Evolutionary conservation across 2,797 vertebrate species (phyloP), one percentile per base, ranked within the genome.

Genomic region (Fistularia commersonii): DNA sequence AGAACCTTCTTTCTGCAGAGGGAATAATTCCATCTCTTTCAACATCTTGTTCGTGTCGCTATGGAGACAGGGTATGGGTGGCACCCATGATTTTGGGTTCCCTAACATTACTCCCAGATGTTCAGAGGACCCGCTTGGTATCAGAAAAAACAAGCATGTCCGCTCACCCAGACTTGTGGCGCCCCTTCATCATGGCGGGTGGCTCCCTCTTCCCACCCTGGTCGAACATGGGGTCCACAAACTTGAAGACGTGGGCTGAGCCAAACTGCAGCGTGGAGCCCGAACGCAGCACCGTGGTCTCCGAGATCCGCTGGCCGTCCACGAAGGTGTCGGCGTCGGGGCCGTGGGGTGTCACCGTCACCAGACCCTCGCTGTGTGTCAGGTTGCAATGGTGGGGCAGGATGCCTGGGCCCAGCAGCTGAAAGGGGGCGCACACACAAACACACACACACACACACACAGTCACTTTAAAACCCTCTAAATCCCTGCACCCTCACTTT

Each of bases 301-400:
- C 97, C 0, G 90, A 87, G 59, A 98, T 88, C 9, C 92, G 92
- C 59, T 95, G 96, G 8, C 95, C 94, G 38, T 98, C 96, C 5
- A 99, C 93, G 0, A 93, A 96, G 0, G 94, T 99, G 87, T 98
- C 96, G 0, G 95, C 94, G 8, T 96, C 95, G 23, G 93, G 88
- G 56, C 88, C 93, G 70, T 90, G 92, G 0, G 97, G 97, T 0
- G 95, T 97, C 70, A 98, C 94, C 0, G 93, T 97, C 51, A 99
- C 96, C 79, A 98, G 92, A 0, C 96, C 96, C 23, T 98, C 96
- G 41, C 92, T 93, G 82, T 98, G 95, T 72, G 93, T 97, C 61
- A 99, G 93, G 82, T 98, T 93, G 76, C 97, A 99, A 79, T 99
- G 96, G 81, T 98, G 95, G 42, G 96, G 94, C 7, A 95, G 91